A percentile compares a stretch with the other conserved stretches of the same genome.
Evolutionary conservation across 1,140 invertebrate genomes (phyloP).

Genomic region (Drosophila takahashii): DNA sequence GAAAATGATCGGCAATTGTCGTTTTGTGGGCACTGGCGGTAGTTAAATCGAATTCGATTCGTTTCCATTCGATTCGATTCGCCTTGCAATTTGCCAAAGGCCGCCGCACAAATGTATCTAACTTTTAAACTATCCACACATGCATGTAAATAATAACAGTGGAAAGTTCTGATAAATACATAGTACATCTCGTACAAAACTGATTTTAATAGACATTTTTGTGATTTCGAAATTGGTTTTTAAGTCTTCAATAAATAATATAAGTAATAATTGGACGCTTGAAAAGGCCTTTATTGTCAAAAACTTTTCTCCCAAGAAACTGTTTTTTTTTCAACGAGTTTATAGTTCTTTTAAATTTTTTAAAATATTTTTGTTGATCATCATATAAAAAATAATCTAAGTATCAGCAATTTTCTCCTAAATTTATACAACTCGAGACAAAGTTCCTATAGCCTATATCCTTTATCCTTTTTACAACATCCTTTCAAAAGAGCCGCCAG

Average conservation of each 20-base stretch:
- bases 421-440: conserved; percentile 5
- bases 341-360: no score
- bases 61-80: conserved; percentile 45
- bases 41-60: conserved; percentile 52
- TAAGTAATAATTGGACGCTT: not conserved
- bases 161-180: not conserved
- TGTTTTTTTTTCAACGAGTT: no score
- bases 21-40: conserved; percentile 34
- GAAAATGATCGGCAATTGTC: conserved; percentile 66
- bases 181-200: not conserved
- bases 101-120: conserved; percentile 18
- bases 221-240: not conserved
- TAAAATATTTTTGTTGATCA: no score
- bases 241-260: not conserved
- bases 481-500: conserved; percentile 19
- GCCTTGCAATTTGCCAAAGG: conserved; percentile 50
- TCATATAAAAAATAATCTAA: conserved; percentile 3
- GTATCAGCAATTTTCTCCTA: conserved; percentile 12
- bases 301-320: not conserved
- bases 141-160: not conserved
- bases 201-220: not conserved
- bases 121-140: conserved; percentile 5
- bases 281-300: not conserved
- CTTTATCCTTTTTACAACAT: not conserved
- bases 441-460: not conserved